Conservation (phyloP, 2,113 vertebrate species). For the Shinisaurus crocodilurus region DNA sequence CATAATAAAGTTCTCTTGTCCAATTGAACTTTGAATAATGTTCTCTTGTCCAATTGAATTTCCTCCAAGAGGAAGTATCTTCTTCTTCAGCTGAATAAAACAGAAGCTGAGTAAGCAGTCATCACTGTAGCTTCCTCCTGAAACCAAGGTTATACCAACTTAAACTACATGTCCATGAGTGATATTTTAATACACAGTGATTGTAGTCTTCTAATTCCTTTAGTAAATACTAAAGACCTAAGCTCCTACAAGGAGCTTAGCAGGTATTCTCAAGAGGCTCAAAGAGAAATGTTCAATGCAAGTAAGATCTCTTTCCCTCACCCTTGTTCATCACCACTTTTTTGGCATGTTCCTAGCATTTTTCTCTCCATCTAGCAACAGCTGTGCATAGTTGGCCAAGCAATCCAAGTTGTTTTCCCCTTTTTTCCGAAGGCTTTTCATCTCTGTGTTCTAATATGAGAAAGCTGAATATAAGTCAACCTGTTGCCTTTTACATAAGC, state of each 20-base stretch:
- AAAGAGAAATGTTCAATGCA: not conserved
- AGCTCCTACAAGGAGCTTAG: conserved; percentile 56
- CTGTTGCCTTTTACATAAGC: conserved; percentile 46
- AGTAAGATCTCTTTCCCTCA: conserved; percentile 18
- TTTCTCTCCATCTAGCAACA: conserved; percentile 49
- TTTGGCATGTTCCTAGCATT: conserved; percentile 27
- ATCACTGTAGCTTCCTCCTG: not conserved
- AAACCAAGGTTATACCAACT: not conserved
- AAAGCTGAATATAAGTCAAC: conserved; percentile 50
- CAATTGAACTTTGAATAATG: not conserved
- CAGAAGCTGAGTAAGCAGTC: not conserved
- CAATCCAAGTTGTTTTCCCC: conserved; percentile 49
- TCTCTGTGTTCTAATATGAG: conserved; percentile 43
- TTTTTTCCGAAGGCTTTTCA: conserved; percentile 59
- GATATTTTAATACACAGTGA: not conserved
- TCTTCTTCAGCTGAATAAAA: not conserved
- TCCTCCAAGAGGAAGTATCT: too few species aligned
- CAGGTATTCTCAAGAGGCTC: conserved; percentile 20
- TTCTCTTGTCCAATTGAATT: not conserved
- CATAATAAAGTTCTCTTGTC: not conserved
- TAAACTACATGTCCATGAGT: not conserved
- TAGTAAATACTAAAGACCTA: conserved; percentile 44
- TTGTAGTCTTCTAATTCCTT: not conserved
- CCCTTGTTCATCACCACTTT: conserved; percentile 26
- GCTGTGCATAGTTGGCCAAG: conserved; percentile 61